Percentiles rank a stretch among this genome's conserved stretches.
Conservation (phyloP, 2,888 invertebrate genomes). For the Erpobdella octoculata region DNA sequence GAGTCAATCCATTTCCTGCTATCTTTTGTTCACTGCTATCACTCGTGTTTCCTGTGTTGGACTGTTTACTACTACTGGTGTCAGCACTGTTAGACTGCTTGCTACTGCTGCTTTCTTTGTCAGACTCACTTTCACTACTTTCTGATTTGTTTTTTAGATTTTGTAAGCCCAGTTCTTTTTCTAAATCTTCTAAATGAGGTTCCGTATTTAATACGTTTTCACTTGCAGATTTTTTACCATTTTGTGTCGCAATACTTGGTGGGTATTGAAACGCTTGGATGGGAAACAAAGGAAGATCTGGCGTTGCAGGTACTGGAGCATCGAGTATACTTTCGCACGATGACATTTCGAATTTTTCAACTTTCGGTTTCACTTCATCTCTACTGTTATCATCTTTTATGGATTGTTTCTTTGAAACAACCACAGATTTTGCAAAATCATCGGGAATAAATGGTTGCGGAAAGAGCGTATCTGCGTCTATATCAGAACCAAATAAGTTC, state of each 20-base stretch:
- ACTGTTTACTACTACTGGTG: neutral
- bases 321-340: conserved; percentile 38
- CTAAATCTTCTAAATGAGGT: no score
- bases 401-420: neutral
- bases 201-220: no score
- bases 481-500: neutral
- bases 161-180: neutral
- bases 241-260: neutral
- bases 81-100: neutral
- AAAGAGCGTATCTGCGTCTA: neutral
- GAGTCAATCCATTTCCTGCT: no score
- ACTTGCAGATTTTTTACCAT: no score
- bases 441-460: neutral
- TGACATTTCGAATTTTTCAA: conserved; percentile 25
- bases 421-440: neutral
- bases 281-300: conserved; percentile 38
- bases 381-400: neutral
- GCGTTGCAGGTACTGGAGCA: conserved; percentile 39
- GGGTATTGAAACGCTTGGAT: conserved; percentile 27
- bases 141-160: neutral
- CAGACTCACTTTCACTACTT: neutral
- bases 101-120: neutral
- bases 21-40: no score
- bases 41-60: neutral
- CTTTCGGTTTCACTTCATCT: no score